A percentile compares a stretch with the other conserved stretches of the same genome.
phyloP scores from a whole-genome alignment of 2,797 vertebrate genomes.

The Apogon hyalosoma region DNA sequence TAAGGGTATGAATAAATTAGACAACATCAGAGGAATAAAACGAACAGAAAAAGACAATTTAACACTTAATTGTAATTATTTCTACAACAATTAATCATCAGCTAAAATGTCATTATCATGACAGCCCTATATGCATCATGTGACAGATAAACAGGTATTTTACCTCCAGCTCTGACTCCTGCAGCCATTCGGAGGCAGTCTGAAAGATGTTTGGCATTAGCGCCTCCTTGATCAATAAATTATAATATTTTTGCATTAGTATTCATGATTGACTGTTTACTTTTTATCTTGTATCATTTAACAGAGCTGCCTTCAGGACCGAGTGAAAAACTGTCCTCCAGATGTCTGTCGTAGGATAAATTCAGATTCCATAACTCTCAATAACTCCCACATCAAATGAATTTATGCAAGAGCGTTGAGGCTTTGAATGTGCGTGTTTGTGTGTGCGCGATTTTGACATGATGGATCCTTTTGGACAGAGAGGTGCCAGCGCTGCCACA shows the following conservation, averaged over 20 bases:
- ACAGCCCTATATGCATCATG: neutral
- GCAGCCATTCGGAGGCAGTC: neutral
- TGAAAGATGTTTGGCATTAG: neutral
- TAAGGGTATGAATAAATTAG: too few relatives aligned
- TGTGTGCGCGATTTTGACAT: conserved; percentile 20
- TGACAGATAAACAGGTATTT: neutral
- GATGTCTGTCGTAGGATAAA: conserved; percentile 13
- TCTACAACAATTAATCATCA: too few relatives aligned
- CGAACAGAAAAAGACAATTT: too few relatives aligned
- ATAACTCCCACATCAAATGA: conserved; percentile 35
- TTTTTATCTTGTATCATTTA: conserved; percentile 15
- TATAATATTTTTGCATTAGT: neutral
- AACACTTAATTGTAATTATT: too few relatives aligned
- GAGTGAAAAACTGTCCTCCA: conserved; percentile 13
- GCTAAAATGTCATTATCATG: too few relatives aligned
- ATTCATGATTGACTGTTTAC: conserved; percentile 9
- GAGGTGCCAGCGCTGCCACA: conserved; percentile 71
- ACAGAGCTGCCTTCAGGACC: conserved; percentile 37
- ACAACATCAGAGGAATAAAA: too few relatives aligned
- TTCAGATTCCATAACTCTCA: conserved; percentile 41
- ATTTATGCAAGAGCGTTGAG: conserved; percentile 13
- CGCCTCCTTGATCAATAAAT: neutral
- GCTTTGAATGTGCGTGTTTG: conserved; percentile 3
- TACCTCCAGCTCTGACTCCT: neutral
- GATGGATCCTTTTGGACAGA: conserved; percentile 74